These are phyloP conservation scores for Thera obeliscata DNA, from an alignment of 2,888 invertebrate species.

Conservation along the genomic window DNA sequence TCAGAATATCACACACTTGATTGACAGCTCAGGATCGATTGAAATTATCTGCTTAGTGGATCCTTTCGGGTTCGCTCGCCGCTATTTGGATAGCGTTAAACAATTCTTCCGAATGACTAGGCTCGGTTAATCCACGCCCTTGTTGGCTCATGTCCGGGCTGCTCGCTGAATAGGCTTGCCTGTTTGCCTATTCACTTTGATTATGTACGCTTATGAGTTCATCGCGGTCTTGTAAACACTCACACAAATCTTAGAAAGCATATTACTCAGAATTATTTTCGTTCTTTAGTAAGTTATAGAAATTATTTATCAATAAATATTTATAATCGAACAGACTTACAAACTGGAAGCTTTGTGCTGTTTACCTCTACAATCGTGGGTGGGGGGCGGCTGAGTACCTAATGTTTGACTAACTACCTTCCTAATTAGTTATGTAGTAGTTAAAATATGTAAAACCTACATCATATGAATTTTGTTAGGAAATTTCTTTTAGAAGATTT, in stretches of 20 bases:
- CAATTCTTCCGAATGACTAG: conserved; percentile 81
- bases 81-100: conserved; percentile 83
- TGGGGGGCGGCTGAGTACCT: conserved; percentile 1
- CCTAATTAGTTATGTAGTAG: no score
- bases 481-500: no score
- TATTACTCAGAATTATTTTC: conserved; percentile 32
- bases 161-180: conserved; percentile 58
- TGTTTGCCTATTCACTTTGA: conserved; percentile 77
- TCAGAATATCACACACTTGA: conserved; percentile 66
- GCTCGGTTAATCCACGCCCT: conserved; percentile 69
- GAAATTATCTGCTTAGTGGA: conserved; percentile 82
- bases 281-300: conserved; percentile 22
- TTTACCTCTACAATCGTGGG: conserved; percentile 7
- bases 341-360: conserved; percentile 21
- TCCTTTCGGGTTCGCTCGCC: conserved; percentile 70
- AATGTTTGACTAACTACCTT: not conserved
- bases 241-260: conserved; percentile 39
- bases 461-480: no score
- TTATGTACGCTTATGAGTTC: conserved; percentile 73
- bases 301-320: conserved; percentile 23
- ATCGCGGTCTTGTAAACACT: conserved; percentile 55
- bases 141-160: conserved; percentile 65
- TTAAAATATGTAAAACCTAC: no score
- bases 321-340: conserved; percentile 13
- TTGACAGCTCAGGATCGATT: conserved; percentile 74